Evolutionary conservation across 2,888 invertebrate species (phyloP), one percentile per base, ranked within the genome.

Genomic region (Ditula angustiorana): DNA sequence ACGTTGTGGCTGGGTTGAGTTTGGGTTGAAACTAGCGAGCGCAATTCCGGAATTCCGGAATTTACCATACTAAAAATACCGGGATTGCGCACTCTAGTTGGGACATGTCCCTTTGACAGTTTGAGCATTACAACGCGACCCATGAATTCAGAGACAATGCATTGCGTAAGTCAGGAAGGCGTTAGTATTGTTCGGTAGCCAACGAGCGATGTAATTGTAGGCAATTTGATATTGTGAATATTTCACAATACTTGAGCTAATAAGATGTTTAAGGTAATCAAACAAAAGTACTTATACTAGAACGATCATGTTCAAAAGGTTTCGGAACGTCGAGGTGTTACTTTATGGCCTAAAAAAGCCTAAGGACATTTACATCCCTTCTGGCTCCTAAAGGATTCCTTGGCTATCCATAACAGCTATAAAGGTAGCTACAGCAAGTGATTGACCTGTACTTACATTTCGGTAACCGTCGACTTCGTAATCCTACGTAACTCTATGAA

Each of bases 401-500:
- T n/a, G n/a, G n/a, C n/a, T n/a, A n/a, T n/a, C n/a, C n/a, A n/a
- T n/a, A n/a, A n/a, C n/a, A n/a, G n/a, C n/a, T n/a, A n/a, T n/a
- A n/a, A n/a, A n/a, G 2, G 41, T 41, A 37, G 7, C 35, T 1
- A 5, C 35, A 37, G n/a, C 19, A n/a, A 16, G 11, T 30, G 23
- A 41, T 8, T 41, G 41, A 41, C 41, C 41, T 37, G 35, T 37
- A 13, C 41, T 10, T 19, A 7, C 19, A 41, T 41, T 41, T 41
- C 10, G 10, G 37, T 50, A 53, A 53, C 35, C 3, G 8, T 10
- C 26, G 16, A 41, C 41, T 41, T 50, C 56, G 30, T 62, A 62
- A 62, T 52, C 30, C 23, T 44, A 63, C 58, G 58, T 63, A 63
- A 63, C 58, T 3, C 21, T 8, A 11, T 44, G 44, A 58, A 57